Base-by-base conservation (phyloP, 64 coral and sea anemone species). In the Hydrozoanthus tunicans region DNA sequence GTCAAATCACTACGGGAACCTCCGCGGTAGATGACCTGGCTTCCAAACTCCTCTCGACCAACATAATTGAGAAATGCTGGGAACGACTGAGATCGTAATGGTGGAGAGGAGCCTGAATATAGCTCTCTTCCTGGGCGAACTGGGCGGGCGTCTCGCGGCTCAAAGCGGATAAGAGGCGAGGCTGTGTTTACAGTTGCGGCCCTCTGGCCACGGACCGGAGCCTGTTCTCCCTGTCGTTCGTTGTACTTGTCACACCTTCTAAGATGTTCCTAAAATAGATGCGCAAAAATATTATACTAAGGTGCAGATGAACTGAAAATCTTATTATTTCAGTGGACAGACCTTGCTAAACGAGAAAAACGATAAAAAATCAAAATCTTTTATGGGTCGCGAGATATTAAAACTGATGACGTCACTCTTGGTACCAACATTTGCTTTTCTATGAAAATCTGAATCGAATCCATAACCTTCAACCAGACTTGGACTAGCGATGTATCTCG, bases 21-120 rank as follows among this genome's bases (percentile, higher is more conserved):
- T 15, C 94, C 92, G 11, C 92, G 85, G 64, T 94, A 90, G 2
- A 96, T 90, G 17, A 95, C 94, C 13, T 94, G 94, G 84, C 94
- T 95, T 32, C 78, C 92, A 91, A 93, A 89, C n/a, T 99, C 97
- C 23, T 95, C 91, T 55, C 97, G 97, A 27, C 95, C 97, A 68
- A 93, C 91, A 77, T 95, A 94, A 58, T 94, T 95, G 75, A 95
- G 97, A n/a, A 90, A 90, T 59, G 90, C 97, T 96, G 97, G 97
- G 81, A 94, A 93, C 9, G 97, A 99, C 32, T 73, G 91, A 56
- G 96, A 93, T 14, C 91, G 94, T 57, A 93, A 25, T 60, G 97
- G 91, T 96, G 97, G 92, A 25, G 92, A 72, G 7, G 95, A 86
- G 56, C 70, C 62, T 62, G 93, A 75, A 26, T 81, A 62, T 24